Evolutionary conservation across 1,140 invertebrate genomes (phyloP), one percentile per base, ranked within the genome.

Genomic region (Drosophila gunungcola): DNA sequence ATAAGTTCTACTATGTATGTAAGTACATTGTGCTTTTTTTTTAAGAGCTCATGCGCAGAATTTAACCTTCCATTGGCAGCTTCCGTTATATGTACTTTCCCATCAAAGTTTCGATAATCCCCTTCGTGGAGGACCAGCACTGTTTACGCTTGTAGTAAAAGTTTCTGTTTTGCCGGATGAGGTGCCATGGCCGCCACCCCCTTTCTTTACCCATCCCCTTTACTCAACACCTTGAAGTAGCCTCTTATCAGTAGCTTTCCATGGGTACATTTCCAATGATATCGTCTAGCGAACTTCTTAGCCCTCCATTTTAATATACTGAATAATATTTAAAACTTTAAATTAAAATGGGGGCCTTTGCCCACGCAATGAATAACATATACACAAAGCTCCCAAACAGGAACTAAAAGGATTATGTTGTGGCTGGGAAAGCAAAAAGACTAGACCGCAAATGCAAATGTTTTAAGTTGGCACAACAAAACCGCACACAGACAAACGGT

Each of bases 81-180:
- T 27, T 21, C 41, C 46, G 16, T 4, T 13, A 9, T 25, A 9
- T 13, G 12, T 25, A 9, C 6, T 21, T 13, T 21, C 41, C 41
- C 46, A 9, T 6, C n/a, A 16, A 9, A 11, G 16, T 11, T 32
- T n/a, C 45, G 4, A 13, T 12, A 9, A 48, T 48, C 16, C 16
- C 29, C 48, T 25, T 7, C 54, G 4, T 67, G 55, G 45, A 64
- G 55, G 9, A 45, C 46, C 45, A 65, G 63, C 53, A 73, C 48
- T 63, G 48, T 74, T 85, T 86, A 84, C 81, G 77, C 81, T 77
- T 53, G 62, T 85, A 86, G 82, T 86, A 86, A 86, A 85, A 81
- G 49, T 78, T 54, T 64, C 52, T 61, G 48, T 78, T 68, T 51
- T 27, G 57, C 69, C 82, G 78, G 82, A 85, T 73, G 46, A 56